Base-by-base conservation (phyloP, 1,140 invertebrate species). In the Rhopalosiphum maidis region DNA sequence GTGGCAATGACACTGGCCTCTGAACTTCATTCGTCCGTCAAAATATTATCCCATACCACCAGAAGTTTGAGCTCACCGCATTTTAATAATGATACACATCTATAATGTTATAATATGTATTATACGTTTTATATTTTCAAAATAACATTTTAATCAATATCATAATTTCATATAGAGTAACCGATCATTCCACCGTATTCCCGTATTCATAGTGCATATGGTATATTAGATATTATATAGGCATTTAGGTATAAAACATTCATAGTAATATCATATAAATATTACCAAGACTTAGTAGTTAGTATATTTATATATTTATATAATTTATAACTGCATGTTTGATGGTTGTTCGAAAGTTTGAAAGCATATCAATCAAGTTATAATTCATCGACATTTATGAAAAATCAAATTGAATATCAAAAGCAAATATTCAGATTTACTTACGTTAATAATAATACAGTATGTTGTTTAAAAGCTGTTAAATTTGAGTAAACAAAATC, bases 1-100 rank as follows among this genome's bases (percentile, higher is more conserved):
- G 91, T 37, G 82, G n/a, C 46, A 91, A 83, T 82, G 90, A 91
- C 90, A 93, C 22, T 85, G 91, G 25, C 91, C 91, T 93, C 35
- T 93, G 91, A 93, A 85, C 91, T 55, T 7, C 35, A 93, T 87
- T 89, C 23, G 86, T 48, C 85, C 93, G 51, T 82, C 43, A 93
- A 30, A 68, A 89, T 37, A 88, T 93, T 87, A 77, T 43, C 89
- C 54, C 25, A 30, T 90, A n/a, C 55, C 37, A 41, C 9, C 41
- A 35, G 48, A 88, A 88, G 30, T 35, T 7, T 35, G 30, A 30
- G 35, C 30, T 37, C 30, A 51, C 35, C 48, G 23, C 11, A 77
- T 3, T 85, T 48, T 30, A 46, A 48, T 87, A 87, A 25, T 48
- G 30, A 77, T 77, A 60, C 25, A 60, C 30, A 60, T 60, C 11